Evolutionary conservation across 2,113 vertebrate genomes (phyloP).

Genomic region (Xerus inauris): DNA sequence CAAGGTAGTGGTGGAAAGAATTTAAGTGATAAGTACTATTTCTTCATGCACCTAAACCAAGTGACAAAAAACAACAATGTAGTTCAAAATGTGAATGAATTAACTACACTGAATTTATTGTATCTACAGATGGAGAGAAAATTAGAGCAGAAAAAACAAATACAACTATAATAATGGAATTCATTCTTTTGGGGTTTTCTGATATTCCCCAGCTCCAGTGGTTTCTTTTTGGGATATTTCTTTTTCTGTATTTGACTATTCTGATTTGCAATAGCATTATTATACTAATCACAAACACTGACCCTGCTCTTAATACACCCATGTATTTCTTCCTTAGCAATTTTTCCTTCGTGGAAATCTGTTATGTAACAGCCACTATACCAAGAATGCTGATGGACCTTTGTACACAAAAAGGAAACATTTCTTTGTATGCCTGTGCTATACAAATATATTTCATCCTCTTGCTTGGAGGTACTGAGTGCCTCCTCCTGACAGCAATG

Average conservation of each 20-base stretch:
- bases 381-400: slow-evolving; percentile 54
- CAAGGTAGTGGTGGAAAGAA: fast-evolving
- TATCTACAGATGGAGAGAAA: slow-evolving; percentile 9
- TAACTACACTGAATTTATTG: background rate
- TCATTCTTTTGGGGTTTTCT: slow-evolving; percentile 56
- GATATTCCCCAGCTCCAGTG: background rate
- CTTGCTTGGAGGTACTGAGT: slow-evolving; percentile 26
- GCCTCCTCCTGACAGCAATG: slow-evolving; percentile 48
- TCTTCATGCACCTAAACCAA: background rate
- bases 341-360: slow-evolving; percentile 69
- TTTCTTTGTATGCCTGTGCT: slow-evolving; percentile 6
- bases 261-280: slow-evolving; percentile 40
- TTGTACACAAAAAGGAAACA: background rate
- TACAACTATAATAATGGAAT: background rate
- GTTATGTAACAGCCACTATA: slow-evolving; percentile 56
- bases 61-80: background rate
- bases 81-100: background rate
- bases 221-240: slow-evolving; percentile 34
- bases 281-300: background rate
- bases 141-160: background rate
- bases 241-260: slow-evolving; percentile 26
- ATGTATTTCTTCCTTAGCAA: slow-evolving; percentile 68
- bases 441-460: slow-evolving; percentile 50
- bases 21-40: too few species aligned
- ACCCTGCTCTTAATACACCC: background rate